Conservation (phyloP, 2,888 invertebrate species). For the Drosophila fulvimacula region DNA sequence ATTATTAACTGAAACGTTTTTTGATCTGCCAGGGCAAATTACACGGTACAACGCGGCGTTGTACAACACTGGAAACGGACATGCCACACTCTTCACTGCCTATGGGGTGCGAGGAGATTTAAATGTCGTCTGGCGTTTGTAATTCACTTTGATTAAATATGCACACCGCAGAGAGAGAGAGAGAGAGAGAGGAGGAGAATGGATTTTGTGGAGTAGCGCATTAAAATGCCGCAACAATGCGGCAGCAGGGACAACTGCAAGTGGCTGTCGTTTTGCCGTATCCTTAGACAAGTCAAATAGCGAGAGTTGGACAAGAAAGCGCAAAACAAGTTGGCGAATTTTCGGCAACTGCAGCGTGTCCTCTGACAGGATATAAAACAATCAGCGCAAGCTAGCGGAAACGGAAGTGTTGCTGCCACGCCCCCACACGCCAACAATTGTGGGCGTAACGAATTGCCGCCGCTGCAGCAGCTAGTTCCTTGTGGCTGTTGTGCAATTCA, state of each 20-base stretch:
- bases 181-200: not conserved
- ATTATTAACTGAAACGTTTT: conserved; percentile 68
- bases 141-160: conserved; percentile 81
- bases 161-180: conserved; percentile 20
- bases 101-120: not conserved
- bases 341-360: conserved; percentile 72
- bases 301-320: conserved; percentile 64
- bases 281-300: conserved; percentile 68
- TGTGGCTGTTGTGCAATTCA: conserved; percentile 67
- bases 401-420: conserved; percentile 73
- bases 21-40: conserved; percentile 67
- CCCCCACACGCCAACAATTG: conserved; percentile 45
- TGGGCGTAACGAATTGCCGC: conserved; percentile 47
- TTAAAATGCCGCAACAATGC: conserved; percentile 70
- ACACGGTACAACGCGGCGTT: conserved; percentile 55
- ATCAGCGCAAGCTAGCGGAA: conserved; percentile 83
- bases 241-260: conserved; percentile 30
- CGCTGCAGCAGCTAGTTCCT: conserved; percentile 36
- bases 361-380: conserved; percentile 83
- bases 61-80: conserved; percentile 12
- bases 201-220: conserved; percentile 32
- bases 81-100: conserved; percentile 5
- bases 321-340: conserved; percentile 78
- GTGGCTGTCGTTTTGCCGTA: conserved; percentile 14
- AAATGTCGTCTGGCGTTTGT: conserved; percentile 62